These are phyloP conservation scores for Drosophila insularis DNA, from an alignment of 1,140 invertebrate species.

Conservation along the genomic window DNA sequence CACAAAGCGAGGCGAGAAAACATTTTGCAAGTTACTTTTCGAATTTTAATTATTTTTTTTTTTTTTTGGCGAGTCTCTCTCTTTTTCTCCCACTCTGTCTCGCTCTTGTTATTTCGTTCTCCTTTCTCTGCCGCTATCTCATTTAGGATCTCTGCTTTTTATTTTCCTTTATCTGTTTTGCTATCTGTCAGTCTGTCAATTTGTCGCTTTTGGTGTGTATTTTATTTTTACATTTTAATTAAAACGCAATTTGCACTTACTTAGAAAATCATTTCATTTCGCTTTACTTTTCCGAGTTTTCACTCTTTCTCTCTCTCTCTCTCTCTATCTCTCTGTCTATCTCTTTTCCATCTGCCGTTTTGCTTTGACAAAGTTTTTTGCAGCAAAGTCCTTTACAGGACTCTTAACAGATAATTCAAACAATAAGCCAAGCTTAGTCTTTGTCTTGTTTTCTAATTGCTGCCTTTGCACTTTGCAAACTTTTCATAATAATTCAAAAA, in stretches of 20 bases:
- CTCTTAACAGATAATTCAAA: not conserved
- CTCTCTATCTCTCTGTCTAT: slow-evolving; percentile 14
- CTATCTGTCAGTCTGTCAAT: slow-evolving; percentile 11
- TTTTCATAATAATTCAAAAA: too few relatives aligned
- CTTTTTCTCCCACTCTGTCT: not conserved
- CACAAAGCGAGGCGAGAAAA: slow-evolving; percentile 47
- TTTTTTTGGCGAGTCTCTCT: not conserved
- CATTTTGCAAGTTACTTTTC: slow-evolving; percentile 73
- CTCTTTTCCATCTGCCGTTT: not conserved
- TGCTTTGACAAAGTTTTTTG: slow-evolving; percentile 6
- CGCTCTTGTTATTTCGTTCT: not conserved
- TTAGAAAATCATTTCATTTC: slow-evolving; percentile 74
- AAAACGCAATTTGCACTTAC: slow-evolving; percentile 79
- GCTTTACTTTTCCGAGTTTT: slow-evolving; percentile 53
- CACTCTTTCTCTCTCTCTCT: slow-evolving; percentile 16
- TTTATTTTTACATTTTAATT: slow-evolving; percentile 80
- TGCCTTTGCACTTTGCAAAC: too few relatives aligned
- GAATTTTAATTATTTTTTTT: slow-evolving; percentile 75
- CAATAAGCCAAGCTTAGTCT: not conserved
- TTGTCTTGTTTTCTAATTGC: too few relatives aligned
- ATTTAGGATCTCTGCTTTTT: slow-evolving; percentile 15
- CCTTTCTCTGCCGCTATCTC: not conserved
- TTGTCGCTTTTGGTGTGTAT: slow-evolving; percentile 39
- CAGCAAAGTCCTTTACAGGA: not conserved
- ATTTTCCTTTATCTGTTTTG: slow-evolving; percentile 1